Conservation (phyloP, 2,888 invertebrate species). For the Drosophila aldrichi region DNA sequence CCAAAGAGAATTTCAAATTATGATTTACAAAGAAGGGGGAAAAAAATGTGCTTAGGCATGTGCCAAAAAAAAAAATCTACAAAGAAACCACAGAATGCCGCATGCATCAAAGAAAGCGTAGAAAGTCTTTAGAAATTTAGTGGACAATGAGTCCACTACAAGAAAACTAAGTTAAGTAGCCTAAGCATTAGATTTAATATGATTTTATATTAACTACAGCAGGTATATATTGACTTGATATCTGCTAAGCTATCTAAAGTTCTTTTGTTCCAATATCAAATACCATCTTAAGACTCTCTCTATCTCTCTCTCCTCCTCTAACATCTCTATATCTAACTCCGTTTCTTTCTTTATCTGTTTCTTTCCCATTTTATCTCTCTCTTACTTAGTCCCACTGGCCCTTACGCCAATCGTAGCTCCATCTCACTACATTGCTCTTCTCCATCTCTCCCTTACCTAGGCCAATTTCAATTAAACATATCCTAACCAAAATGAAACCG, state of each 20-base stretch:
- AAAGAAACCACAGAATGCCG: neutral
- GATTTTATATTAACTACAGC: neutral
- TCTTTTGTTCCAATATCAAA: neutral
- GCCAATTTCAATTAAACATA: neutral
- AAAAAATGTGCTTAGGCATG: neutral
- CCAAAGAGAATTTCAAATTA: neutral
- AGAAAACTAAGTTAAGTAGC: neutral
- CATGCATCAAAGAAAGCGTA: neutral
- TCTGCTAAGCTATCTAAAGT: neutral
- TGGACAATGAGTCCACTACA: neutral
- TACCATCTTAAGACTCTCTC: too few species aligned
- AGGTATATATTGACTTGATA: neutral
- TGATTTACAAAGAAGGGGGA: neutral
- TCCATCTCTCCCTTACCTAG: neutral
- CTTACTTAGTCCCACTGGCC: neutral
- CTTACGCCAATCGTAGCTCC: neutral
- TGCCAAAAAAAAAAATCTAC: neutral
- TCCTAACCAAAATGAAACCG: conserved; percentile 3
- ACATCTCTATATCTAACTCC: too few species aligned
- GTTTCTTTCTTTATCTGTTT: too few species aligned
- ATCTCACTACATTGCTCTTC: neutral
- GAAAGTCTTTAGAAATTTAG: neutral
- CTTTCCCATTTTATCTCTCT: neutral
- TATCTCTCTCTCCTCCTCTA: too few species aligned
- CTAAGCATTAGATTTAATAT: neutral